Evolutionary conservation across 2,797 vertebrate species (phyloP).

Genomic region (Aselliscus stoliczkanus): DNA sequence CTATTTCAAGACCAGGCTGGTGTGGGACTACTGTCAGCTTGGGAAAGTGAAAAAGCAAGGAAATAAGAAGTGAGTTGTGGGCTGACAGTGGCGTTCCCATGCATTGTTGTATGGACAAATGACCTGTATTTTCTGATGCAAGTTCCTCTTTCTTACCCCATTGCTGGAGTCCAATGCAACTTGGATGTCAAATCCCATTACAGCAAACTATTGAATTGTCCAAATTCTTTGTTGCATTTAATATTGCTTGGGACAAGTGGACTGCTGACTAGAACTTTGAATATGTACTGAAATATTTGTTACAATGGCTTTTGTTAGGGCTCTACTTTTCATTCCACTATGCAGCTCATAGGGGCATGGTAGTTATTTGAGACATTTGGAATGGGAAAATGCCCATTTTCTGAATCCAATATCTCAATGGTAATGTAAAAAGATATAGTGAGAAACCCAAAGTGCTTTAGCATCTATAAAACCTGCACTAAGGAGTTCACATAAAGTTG

Average conservation of each 20-base stretch:
- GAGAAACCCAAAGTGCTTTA: not conserved
- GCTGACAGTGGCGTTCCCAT: not conserved
- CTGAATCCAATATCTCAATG: not conserved
- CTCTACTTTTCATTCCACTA: not conserved
- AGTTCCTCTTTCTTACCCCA: not conserved
- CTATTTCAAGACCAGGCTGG: not conserved
- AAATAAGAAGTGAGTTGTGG: not conserved
- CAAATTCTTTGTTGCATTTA: not conserved
- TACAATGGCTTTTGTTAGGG: not conserved
- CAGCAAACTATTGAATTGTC: not conserved
- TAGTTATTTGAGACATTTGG: not conserved
- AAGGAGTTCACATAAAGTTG: not conserved
- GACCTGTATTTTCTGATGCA: not conserved
- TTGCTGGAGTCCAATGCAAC: not conserved
- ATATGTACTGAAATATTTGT: not conserved
- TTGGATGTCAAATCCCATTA: not conserved
- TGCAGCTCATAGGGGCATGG: rapidly evolving
- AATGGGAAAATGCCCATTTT: not conserved
- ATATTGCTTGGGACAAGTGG: not conserved
- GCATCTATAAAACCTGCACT: not conserved
- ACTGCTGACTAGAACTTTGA: not conserved
- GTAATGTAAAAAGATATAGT: not conserved
- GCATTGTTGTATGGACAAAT: not conserved
- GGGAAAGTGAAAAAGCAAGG: not conserved
- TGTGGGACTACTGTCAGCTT: not conserved